Conservation (phyloP, 2,797 vertebrate genomes). For the Ptychobarbus kaznakovi region DNA sequence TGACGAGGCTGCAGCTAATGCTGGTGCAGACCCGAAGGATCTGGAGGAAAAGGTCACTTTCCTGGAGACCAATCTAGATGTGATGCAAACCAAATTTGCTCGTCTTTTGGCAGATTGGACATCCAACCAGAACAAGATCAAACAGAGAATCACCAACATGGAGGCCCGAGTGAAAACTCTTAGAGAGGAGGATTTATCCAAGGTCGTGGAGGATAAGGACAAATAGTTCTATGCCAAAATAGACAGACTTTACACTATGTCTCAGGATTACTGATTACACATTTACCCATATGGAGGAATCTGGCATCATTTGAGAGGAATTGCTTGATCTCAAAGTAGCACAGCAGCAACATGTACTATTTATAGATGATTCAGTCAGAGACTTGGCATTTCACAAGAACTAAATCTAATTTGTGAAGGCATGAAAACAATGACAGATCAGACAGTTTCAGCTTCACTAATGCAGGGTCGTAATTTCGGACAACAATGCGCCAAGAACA, state of each 20-base stretch:
- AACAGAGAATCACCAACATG: constrained; percentile 87
- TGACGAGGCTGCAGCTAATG: constrained; percentile 81
- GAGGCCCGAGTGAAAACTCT: constrained; percentile 80
- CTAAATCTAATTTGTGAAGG: constrained; percentile 37
- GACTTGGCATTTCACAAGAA: constrained; percentile 26
- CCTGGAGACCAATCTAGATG: constrained; percentile 81
- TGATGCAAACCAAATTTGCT: constrained; percentile 81
- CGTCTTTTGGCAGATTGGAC: constrained; percentile 82
- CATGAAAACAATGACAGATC: constrained; percentile 12
- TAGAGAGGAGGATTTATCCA: constrained; percentile 48
- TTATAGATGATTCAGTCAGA: constrained; percentile 29
- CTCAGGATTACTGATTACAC: constrained; percentile 1
- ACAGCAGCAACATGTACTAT: constrained; percentile 25
- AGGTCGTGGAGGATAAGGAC: constrained; percentile 64
- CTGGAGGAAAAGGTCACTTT: constrained; percentile 83
- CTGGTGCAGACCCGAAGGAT: constrained; percentile 81
- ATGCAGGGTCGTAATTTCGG: neutral
- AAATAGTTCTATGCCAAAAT: constrained; percentile 36
- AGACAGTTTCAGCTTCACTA: constrained; percentile 17
- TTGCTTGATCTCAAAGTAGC: neutral
- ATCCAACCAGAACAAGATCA: constrained; percentile 83
- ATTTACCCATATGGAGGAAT: constrained; percentile 19
- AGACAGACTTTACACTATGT: constrained; percentile 1
- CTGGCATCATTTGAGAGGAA: constrained; percentile 3
- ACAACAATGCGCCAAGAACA: neutral